Percentiles rank a stretch among this genome's conserved stretches.
These are phyloP conservation scores for Mimumesa dahlbomi DNA, from an alignment of 2,888 invertebrate species.

Conservation along the genomic window DNA sequence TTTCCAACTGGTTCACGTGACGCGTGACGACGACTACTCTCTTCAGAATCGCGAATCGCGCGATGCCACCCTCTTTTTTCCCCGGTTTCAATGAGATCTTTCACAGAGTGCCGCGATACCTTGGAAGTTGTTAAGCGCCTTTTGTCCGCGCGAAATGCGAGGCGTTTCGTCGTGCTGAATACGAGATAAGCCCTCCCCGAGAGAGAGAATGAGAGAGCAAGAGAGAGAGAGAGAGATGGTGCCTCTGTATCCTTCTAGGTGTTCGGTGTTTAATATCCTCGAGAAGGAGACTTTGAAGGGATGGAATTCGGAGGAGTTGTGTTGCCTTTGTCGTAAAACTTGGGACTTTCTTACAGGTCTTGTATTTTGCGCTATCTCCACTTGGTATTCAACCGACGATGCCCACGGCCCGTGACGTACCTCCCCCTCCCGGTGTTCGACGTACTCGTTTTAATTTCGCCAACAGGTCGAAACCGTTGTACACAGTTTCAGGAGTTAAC, in stretches of 20 bases:
- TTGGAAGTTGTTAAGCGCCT: conserved; percentile 22
- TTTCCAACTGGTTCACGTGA: conserved; percentile 41
- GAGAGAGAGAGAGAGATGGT: too few relatives aligned
- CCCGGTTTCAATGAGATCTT: conserved; percentile 22
- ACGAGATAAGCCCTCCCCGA: conserved; percentile 17
- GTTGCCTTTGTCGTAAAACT: background rate
- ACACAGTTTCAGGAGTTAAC: too few relatives aligned
- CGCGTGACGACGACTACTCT: background rate
- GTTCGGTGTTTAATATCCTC: conserved; percentile 6
- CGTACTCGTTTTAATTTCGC: too few relatives aligned
- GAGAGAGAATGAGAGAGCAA: too few relatives aligned
- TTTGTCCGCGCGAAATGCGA: conserved; percentile 29
- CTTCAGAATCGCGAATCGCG: conserved; percentile 2
- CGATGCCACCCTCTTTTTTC: background rate
- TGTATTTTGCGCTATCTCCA: background rate
- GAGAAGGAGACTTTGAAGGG: background rate
- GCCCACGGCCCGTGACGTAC: too few relatives aligned
- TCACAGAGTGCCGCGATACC: conserved; percentile 13
- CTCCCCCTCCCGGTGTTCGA: too few relatives aligned
- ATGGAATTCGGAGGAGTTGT: conserved; percentile 2
- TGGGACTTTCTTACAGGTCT: background rate
- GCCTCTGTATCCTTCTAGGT: background rate
- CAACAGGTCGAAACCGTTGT: too few relatives aligned
- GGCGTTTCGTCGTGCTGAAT: conserved; percentile 15
- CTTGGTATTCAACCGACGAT: background rate